Percentiles rank a stretch among this genome's conserved stretches.
phyloP scores from a whole-genome alignment of 2,113 vertebrate species.

The Panurus biarmicus region DNA sequence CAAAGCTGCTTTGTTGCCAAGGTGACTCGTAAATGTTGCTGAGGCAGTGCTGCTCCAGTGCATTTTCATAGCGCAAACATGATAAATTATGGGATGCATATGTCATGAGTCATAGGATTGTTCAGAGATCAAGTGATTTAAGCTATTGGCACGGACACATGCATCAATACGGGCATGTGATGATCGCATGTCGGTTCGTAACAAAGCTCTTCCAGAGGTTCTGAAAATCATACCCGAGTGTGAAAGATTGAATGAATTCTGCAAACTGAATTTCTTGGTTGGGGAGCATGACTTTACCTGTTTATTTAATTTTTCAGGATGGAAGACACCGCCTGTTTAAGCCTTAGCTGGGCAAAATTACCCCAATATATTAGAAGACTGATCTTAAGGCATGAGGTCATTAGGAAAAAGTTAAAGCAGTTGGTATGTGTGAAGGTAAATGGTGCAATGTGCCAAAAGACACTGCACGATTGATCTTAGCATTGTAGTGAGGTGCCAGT shows the following conservation, averaged over 20 bases:
- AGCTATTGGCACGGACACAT: slow-evolving; percentile 4
- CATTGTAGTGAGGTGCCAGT: rapidly evolving
- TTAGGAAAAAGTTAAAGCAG: background rate
- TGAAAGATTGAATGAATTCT: background rate
- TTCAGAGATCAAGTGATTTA: slow-evolving; percentile 69
- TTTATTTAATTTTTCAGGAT: background rate
- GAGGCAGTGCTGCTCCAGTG: slow-evolving; percentile 69
- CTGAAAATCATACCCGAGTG: background rate
- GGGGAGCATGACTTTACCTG: background rate
- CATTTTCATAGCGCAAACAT: slow-evolving; percentile 69
- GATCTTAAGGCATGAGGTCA: background rate
- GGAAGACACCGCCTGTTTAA: background rate
- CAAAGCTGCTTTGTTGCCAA: slow-evolving; percentile 71
- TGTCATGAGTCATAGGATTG: slow-evolving; percentile 72
- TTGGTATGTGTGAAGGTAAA: background rate
- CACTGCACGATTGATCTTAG: background rate
- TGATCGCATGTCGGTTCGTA: background rate
- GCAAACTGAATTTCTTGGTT: background rate
- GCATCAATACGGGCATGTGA: slow-evolving; percentile 29
- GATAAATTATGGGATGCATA: slow-evolving; percentile 74
- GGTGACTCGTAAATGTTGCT: slow-evolving; percentile 78
- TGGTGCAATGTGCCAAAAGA: background rate
- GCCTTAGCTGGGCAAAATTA: background rate
- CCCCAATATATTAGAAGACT: background rate
- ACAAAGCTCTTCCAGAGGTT: background rate